These are phyloP conservation scores for Xenops minutus DNA, from an alignment of 2,797 vertebrate genomes.

Conservation along the genomic window DNA sequence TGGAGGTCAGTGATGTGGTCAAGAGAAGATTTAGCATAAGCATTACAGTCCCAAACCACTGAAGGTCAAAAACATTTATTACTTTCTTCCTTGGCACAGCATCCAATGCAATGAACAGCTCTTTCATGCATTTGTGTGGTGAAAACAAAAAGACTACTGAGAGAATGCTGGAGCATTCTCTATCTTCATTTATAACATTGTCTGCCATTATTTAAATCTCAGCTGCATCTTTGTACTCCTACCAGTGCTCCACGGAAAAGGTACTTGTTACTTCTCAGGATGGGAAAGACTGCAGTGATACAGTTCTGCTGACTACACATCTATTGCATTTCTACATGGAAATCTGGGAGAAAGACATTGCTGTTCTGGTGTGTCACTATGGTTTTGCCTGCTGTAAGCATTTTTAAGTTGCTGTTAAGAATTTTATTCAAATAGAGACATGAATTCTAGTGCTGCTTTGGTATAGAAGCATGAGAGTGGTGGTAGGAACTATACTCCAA, in stretches of 20 bases:
- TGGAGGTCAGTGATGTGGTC: not conserved
- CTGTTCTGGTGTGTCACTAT: not conserved
- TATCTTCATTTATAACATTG: not conserved
- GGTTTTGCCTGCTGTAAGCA: not conserved
- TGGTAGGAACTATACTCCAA: not conserved
- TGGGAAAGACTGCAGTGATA: not conserved
- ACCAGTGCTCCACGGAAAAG: not conserved
- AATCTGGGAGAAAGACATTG: not conserved
- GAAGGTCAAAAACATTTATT: not conserved
- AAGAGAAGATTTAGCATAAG: not conserved
- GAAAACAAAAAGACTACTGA: not conserved
- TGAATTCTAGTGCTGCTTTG: not conserved
- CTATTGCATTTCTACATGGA: not conserved
- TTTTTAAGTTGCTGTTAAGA: not conserved
- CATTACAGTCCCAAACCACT: not conserved
- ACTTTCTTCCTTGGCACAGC: not conserved
- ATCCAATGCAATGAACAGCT: not conserved
- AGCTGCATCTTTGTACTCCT: not conserved
- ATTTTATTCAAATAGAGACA: not conserved
- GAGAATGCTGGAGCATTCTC: not conserved
- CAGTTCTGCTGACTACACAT: not conserved
- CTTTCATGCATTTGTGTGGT: not conserved
- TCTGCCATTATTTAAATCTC: not conserved
- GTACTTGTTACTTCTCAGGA: not conserved
- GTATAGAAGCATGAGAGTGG: not conserved